Evolutionary conservation across 2,888 invertebrate genomes (phyloP).

Genomic region (Argyra leucocephala): DNA sequence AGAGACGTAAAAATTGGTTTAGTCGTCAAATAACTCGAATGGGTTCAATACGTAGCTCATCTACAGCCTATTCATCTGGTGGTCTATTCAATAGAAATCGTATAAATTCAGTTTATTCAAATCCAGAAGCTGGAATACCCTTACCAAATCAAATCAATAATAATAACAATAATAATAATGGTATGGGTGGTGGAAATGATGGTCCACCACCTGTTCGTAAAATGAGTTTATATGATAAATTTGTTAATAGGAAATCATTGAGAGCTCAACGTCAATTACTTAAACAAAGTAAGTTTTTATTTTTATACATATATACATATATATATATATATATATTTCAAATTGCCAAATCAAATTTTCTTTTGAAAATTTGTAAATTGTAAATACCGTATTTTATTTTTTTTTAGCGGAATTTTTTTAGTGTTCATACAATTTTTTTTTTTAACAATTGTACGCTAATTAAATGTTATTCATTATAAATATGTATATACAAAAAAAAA

Average conservation of each 20-base stretch:
- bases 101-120: constrained; percentile 64
- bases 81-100: constrained; percentile 63
- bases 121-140: constrained; percentile 52
- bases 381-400: too few species aligned
- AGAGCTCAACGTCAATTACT: constrained; percentile 46
- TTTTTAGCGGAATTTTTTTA: too few species aligned
- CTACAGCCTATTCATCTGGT: constrained; percentile 72
- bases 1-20: constrained; percentile 79
- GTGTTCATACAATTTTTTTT: too few species aligned
- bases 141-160: constrained; percentile 24
- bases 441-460: too few species aligned
- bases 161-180: not conserved
- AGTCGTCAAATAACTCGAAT: constrained; percentile 75
- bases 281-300: constrained; percentile 52
- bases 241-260: constrained; percentile 67
- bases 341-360: too few species aligned
- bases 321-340: too few species aligned
- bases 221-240: constrained; percentile 73
- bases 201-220: constrained; percentile 44
- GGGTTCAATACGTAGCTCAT: constrained; percentile 76
- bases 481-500: too few species aligned
- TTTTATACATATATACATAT: not conserved
- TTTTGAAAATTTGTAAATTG: too few species aligned
- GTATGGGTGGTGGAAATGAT: not conserved
- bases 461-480: too few species aligned